Evolutionary conservation across 2,888 invertebrate species (phyloP), one percentile per base, ranked within the genome.

Genomic region (Drosophila mimica): DNA sequence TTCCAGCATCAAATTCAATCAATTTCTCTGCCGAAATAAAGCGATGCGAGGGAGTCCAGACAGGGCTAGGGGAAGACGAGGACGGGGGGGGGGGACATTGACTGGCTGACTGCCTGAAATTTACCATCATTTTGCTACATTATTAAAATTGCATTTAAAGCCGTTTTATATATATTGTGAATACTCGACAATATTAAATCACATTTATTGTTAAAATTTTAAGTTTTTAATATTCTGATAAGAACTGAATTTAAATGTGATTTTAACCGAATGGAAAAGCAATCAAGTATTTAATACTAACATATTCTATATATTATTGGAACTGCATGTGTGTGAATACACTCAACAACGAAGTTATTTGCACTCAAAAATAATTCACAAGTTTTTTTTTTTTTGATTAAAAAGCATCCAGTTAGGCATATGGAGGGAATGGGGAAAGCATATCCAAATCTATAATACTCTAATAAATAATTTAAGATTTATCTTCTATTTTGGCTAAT

Each of bases 1-100:
- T 78, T 78, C 11, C 74, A 74, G 58, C 79, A 48, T n/a, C 36
- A 74, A 77, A 77, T 77, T 77, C 54, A 74, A 77, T 77, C 71
- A 77, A 79, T 67, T 71, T 70, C 66, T 51, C 53, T 43, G 60
- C 53, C 49, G 11, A 43, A 40, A 46, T 36, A 38, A 8, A 28
- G 46, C 30, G 13, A 58, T 25, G 36, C 51, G 9, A 20, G 11
- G 7, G 9, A 17, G 34, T 8, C 11, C 20, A 15, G 30, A n/a
- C 1, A 15, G 0, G 15, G 25, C 25, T 0, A 3, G 15, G 8
- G 13, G 4, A 9, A 1, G 11, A 15, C 13, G 7, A 11, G 17
- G 3, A 9, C 13, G 15, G 11, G 0, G 8, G 8, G 36, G 6
- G 15, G 17, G 0, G 17, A 34, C 30, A 40, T n/a, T 20, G 13